Conservation (phyloP, 2,113 vertebrate genomes). For the Rhinopomastus cyanomelas region DNA sequence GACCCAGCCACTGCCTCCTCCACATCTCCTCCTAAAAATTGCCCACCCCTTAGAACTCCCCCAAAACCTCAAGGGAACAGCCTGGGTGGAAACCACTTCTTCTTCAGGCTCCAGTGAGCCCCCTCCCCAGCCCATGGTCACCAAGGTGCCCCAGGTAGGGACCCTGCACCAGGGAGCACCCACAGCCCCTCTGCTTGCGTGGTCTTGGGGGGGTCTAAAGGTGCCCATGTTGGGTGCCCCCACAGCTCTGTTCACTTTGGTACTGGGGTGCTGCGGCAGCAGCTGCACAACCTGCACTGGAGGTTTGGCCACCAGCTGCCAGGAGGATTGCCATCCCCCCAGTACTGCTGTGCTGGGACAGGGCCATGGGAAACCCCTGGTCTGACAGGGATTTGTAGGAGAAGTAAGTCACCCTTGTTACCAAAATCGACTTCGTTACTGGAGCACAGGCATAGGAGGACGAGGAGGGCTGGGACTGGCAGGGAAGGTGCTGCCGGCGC, state of each 20-base stretch:
- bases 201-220: fast-evolving
- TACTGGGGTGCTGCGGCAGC: background rate
- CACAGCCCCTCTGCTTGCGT: background rate
- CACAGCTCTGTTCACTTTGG: background rate
- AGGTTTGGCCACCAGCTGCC: background rate
- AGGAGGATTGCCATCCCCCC: background rate
- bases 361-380: background rate
- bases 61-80: background rate
- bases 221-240: background rate
- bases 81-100: background rate
- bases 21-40: background rate
- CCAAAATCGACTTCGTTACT: no score
- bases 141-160: background rate
- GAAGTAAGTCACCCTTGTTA: background rate
- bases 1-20: fast-evolving
- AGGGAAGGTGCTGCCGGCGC: background rate
- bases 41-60: fast-evolving
- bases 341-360: fast-evolving
- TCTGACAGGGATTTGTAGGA: background rate
- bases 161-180: background rate
- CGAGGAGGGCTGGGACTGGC: background rate
- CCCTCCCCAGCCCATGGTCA: background rate
- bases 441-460: background rate
- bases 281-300: background rate
- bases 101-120: background rate